Base-by-base conservation (phyloP, 2,113 vertebrate species). In the Limanda limanda region DNA sequence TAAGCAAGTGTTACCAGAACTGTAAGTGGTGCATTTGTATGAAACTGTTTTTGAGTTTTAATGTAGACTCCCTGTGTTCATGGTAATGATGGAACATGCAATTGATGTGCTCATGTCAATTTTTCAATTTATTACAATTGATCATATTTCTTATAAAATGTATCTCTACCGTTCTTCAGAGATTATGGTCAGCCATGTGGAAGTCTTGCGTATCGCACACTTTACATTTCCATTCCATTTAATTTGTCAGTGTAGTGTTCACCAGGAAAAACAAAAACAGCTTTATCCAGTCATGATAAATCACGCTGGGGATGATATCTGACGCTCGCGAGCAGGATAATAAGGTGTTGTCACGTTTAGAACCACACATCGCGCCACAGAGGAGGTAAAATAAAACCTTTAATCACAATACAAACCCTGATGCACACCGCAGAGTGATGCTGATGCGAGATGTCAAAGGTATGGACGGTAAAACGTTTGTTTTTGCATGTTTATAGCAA, bases 401-500 rank as follows among this genome's bases (percentile, higher is more conserved):
- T 64, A 20, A 13, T 70, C 62, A 68, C 67, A 37, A 17, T 5
- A 12, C 17, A 71, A 71, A 75, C 63, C 64, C 68, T 40, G 45
- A 59, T 37, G 70, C 37, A 66, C 40, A 68, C 52, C 25, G 27
- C 18, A 48, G 68, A 65, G 71, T 6, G 63, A 73, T 47, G 56
- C 61, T 79, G 85, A 81, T 68, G 51, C 35, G 56, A 69, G 21
- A 55, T 47, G 71, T 85, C 66, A 72, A 35, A 59, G 57, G 61
- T 66, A 24, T 66, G 70, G 59, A 74, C 74, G 42, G 67, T 87
- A 84, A 92, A 90, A 72, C 88, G 88, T 91, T 86, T 72, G 86
- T 86, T 88, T 86, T 88, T 60, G 73, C 62, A 86, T 83, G 91
- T 93, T 91, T 91, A 87, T 68, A 77, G 85, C 57, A 21, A 21